A percentile compares a stretch with the other conserved stretches of the same genome.
phyloP scores from a whole-genome alignment of 2,888 invertebrate species.

The Crossocerus cetratus region DNA sequence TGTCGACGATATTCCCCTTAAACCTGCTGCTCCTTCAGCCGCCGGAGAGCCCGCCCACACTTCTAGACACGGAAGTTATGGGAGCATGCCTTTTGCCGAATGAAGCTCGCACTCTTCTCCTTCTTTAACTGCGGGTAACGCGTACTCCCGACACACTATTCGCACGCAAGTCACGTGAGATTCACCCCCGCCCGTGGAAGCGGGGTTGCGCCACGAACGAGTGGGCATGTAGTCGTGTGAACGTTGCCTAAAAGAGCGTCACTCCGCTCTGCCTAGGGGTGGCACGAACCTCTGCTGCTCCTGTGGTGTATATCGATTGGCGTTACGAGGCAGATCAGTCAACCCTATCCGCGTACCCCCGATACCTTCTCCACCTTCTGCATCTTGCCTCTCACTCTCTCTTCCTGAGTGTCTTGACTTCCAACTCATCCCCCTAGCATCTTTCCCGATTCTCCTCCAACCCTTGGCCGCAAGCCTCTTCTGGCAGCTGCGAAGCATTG shows the following conservation, averaged over 20 bases:
- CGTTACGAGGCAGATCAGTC: slow-evolving; percentile 64
- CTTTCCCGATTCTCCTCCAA: neutral
- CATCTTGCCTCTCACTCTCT: neutral
- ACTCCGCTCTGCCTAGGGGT: slow-evolving; percentile 13
- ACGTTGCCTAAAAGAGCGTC: slow-evolving; percentile 55
- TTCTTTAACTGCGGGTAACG: slow-evolving; percentile 36
- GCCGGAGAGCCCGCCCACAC: slow-evolving; percentile 31
- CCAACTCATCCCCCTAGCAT: too few relatives aligned
- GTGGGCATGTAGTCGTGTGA: slow-evolving; percentile 41
- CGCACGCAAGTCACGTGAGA: slow-evolving; percentile 56
- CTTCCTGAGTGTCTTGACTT: neutral
- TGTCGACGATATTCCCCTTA: slow-evolving; percentile 37
- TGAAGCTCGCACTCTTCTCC: slow-evolving; percentile 41
- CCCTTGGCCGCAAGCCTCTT: neutral
- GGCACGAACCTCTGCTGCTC: slow-evolving; percentile 6
- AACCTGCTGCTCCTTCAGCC: slow-evolving; percentile 19
- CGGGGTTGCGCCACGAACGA: slow-evolving; percentile 9
- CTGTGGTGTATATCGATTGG: slow-evolving; percentile 59
- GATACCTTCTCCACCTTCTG: neutral
- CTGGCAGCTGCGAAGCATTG: slow-evolving; percentile 25
- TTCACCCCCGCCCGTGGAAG: slow-evolving; percentile 28
- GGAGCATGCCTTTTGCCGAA: slow-evolving; percentile 40
- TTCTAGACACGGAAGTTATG: slow-evolving; percentile 41
- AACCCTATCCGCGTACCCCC: slow-evolving; percentile 40
- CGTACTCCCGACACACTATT: slow-evolving; percentile 50